phyloP scores from a whole-genome alignment of 2,888 invertebrate species.

The Pammene aurita region DNA sequence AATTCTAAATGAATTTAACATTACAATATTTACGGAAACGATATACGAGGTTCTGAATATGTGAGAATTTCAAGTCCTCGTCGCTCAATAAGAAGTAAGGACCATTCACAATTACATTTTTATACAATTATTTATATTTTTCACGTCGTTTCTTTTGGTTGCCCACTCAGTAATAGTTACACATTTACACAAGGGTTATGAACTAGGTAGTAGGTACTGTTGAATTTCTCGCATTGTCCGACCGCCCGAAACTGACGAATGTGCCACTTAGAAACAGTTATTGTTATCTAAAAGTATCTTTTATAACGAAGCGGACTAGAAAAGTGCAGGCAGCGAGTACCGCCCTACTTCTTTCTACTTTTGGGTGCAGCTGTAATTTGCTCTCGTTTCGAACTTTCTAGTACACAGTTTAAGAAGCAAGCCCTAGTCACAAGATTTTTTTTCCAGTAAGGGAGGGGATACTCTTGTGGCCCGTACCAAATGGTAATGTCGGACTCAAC shows the following conservation, averaged over 20 bases:
- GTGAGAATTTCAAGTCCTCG: too few species aligned
- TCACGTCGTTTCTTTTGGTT: background rate
- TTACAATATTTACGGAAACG: background rate
- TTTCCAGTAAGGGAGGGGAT: too few species aligned
- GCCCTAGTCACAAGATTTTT: conserved; percentile 20
- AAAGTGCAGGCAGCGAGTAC: conserved; percentile 21
- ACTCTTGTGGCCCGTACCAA: too few species aligned
- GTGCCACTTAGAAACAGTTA: conserved; percentile 27
- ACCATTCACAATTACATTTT: too few species aligned
- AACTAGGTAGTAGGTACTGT: background rate
- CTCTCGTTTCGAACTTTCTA: conserved; percentile 37
- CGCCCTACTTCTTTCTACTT: conserved; percentile 29
- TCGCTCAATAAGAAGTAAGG: too few species aligned
- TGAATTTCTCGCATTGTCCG: conserved; percentile 4
- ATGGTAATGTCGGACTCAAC: too few species aligned
- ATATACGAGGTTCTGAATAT: too few species aligned
- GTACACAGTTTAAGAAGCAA: conserved; percentile 32
- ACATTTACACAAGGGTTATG: background rate
- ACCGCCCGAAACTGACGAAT: conserved; percentile 10
- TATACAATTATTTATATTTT: too few species aligned
- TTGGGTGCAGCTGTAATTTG: conserved; percentile 40
- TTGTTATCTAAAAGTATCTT: conserved; percentile 31
- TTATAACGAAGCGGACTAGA: conserved; percentile 23
- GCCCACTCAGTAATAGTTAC: background rate
- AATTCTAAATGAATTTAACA: too few species aligned